phyloP scores from a whole-genome alignment of 2,888 invertebrate genomes.

The Drosophila affinis region DNA sequence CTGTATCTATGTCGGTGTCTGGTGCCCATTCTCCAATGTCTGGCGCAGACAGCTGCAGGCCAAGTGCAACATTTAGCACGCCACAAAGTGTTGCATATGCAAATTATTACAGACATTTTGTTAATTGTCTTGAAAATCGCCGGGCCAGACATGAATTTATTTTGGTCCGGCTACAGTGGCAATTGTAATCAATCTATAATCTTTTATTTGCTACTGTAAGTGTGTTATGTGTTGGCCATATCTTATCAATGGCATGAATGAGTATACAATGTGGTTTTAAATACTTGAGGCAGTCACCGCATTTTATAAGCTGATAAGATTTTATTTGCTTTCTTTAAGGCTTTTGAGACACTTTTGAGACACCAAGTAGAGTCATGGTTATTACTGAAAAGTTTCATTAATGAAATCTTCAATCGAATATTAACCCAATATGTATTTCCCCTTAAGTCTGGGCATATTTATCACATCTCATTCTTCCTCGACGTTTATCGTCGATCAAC shows the following conservation, averaged over 20 bases:
- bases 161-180: neutral
- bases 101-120: constrained; percentile 57
- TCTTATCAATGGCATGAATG: neutral
- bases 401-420: neutral
- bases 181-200: no score
- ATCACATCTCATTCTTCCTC: neutral
- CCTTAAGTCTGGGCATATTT: neutral
- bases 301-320: neutral
- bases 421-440: no score
- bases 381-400: neutral
- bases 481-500: neutral
- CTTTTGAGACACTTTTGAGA: no score
- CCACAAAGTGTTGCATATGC: constrained; percentile 51
- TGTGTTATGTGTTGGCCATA: neutral
- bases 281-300: neutral
- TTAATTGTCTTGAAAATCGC: constrained; percentile 51
- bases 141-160: constrained; percentile 6
- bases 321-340: neutral
- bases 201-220: neutral
- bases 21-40: constrained; percentile 5
- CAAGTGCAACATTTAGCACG: constrained; percentile 42
- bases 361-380: neutral
- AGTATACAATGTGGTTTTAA: neutral
- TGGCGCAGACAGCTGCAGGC: constrained; percentile 42
- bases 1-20: constrained; percentile 8